Evolutionary conservation across 2,888 invertebrate species (phyloP).

Genomic region (Oscheius sp.): DNA sequence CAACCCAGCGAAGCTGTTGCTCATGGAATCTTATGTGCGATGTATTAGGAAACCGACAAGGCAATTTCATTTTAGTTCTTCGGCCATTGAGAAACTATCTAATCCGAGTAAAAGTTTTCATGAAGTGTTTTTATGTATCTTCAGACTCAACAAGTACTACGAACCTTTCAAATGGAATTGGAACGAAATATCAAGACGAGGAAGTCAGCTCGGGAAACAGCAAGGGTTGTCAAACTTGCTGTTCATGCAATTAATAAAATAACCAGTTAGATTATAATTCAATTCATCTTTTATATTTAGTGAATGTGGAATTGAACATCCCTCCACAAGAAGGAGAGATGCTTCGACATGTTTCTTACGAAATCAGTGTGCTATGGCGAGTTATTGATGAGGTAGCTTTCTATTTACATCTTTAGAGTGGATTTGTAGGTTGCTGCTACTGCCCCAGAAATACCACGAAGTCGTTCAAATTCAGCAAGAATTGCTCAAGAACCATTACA

Average conservation of each 20-base stretch:
- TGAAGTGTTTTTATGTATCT: not conserved
- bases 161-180: slow-evolving; percentile 44
- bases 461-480: slow-evolving; percentile 21
- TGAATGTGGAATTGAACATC: slow-evolving; percentile 50
- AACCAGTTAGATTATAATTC: not conserved
- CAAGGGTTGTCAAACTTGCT: not conserved
- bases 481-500: not conserved
- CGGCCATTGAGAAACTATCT: slow-evolving; percentile 47
- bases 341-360: slow-evolving; percentile 48
- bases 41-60: slow-evolving; percentile 55
- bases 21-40: slow-evolving; percentile 43
- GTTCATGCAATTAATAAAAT: slow-evolving; percentile 27
- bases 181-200: slow-evolving; percentile 36
- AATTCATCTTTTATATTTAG: slow-evolving; percentile 30
- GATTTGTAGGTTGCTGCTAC: slow-evolving; percentile 5
- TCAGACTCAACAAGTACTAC: slow-evolving; percentile 42
- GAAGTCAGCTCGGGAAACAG: slow-evolving; percentile 5
- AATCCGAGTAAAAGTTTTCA: slow-evolving; percentile 30
- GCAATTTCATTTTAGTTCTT: slow-evolving; percentile 43
- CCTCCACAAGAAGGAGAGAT: slow-evolving; percentile 56
- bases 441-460: slow-evolving; percentile 23
- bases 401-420: not conserved
- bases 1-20: slow-evolving; percentile 1
- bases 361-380: slow-evolving; percentile 3
- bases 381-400: slow-evolving; percentile 21